Conservation (phyloP, 2,797 vertebrate species). For the Sylvilagus floridanus region DNA sequence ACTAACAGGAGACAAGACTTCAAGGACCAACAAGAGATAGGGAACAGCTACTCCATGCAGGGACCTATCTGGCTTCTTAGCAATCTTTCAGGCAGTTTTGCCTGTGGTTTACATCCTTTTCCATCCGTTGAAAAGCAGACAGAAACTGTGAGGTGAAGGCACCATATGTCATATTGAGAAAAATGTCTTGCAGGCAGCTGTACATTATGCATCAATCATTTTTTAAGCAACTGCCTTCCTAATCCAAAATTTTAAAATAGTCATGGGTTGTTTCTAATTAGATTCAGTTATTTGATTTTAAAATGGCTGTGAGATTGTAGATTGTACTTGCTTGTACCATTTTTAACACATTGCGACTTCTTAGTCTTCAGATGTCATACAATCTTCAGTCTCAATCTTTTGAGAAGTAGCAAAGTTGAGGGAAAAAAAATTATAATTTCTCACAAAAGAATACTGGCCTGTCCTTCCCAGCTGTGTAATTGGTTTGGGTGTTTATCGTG, state of each 20-base stretch:
- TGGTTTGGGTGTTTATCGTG: background rate
- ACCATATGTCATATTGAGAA: background rate
- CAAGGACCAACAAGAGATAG: background rate
- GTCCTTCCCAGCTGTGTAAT: fast-evolving
- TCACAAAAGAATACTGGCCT: background rate
- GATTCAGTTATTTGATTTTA: constrained; percentile 34
- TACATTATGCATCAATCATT: background rate
- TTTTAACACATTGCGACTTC: background rate
- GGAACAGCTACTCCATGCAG: background rate
- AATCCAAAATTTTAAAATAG: constrained; percentile 18
- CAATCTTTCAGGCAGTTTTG: background rate
- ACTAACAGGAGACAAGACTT: background rate
- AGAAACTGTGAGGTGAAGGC: background rate
- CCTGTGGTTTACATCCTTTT: background rate
- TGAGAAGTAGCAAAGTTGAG: background rate
- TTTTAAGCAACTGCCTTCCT: constrained; percentile 49
- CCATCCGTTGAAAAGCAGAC: background rate
- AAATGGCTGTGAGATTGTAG: constrained; percentile 5
- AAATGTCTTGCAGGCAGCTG: constrained; percentile 27
- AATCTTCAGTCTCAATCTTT: constrained; percentile 17
- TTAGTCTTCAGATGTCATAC: constrained; percentile 44
- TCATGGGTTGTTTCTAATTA: constrained; percentile 28
- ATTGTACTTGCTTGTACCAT: background rate
- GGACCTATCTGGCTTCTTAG: background rate
- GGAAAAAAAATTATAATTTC: background rate